Conservation (phyloP, 1,140 invertebrate species). For the Yoshiicerus persimilis region DNA sequence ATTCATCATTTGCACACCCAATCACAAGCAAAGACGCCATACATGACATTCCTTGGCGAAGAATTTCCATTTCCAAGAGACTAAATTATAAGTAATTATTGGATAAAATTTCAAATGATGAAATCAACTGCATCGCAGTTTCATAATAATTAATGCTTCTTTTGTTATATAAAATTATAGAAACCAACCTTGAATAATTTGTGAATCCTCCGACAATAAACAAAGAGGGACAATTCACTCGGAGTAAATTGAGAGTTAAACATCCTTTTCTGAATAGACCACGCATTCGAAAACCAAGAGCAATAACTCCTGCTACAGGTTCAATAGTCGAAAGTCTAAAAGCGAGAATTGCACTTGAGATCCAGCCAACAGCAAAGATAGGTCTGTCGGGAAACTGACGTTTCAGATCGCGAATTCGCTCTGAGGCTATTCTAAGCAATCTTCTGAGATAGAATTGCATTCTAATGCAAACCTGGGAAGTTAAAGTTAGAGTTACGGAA, state of each 20-base stretch:
- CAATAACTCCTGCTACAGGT: conserved; percentile 41
- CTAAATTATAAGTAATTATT: too few species aligned
- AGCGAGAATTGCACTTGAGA: conserved; percentile 71
- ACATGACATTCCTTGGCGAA: conserved; percentile 71
- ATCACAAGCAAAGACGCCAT: conserved; percentile 77
- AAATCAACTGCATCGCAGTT: not conserved
- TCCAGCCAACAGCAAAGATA: conserved; percentile 75
- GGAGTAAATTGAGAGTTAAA: not conserved
- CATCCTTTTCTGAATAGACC: not conserved
- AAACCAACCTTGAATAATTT: not conserved
- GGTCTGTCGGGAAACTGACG: conserved; percentile 63
- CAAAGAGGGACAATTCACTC: conserved; percentile 32
- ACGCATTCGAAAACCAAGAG: conserved; percentile 38
- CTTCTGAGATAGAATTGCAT: not conserved
- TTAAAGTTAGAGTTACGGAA: not conserved
- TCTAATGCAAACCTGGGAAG: not conserved
- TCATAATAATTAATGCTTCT: not conserved
- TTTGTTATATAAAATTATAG: not conserved
- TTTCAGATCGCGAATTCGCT: not conserved
- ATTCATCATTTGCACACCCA: conserved; percentile 76
- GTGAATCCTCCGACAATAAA: conserved; percentile 40
- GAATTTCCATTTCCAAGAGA: conserved; percentile 74
- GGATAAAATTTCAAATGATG: conserved; percentile 38
- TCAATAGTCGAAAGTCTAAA: conserved; percentile 11
- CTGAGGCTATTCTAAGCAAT: not conserved